Evolutionary conservation across 2,113 vertebrate species (phyloP).

Genomic region (Passer domesticus): DNA sequence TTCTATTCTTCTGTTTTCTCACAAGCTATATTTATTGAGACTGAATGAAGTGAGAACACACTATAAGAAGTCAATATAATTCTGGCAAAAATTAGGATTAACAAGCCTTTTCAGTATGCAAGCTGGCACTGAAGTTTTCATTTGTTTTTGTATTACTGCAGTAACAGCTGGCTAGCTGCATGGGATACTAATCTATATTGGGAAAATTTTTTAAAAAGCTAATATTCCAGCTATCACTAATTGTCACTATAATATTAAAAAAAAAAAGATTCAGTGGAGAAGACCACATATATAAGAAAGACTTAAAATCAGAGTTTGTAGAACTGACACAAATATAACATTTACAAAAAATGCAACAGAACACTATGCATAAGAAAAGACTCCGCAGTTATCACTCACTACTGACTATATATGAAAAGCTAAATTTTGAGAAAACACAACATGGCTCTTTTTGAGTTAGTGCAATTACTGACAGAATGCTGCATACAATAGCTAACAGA

Average conservation of each 20-base stretch:
- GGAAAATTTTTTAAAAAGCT: not conserved
- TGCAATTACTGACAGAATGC: not conserved
- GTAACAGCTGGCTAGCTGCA: not conserved
- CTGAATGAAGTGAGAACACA: not conserved
- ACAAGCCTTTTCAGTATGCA: not conserved
- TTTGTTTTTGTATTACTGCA: slow-evolving; percentile 5
- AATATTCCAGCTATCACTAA: not conserved
- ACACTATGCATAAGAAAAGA: not conserved
- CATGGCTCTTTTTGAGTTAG: not conserved
- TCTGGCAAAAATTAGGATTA: slow-evolving; percentile 8
- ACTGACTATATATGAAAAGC: not conserved
- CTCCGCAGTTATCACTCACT: not conserved
- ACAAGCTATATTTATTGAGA: not conserved
- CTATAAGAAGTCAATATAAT: not conserved
- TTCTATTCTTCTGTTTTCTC: not conserved
- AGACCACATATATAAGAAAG: not conserved
- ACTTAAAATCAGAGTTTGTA: not conserved
- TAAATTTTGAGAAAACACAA: not conserved
- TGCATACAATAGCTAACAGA: not conserved
- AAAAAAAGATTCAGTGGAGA: not conserved
- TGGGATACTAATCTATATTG: not conserved
- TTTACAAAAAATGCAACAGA: not conserved
- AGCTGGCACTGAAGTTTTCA: not conserved
- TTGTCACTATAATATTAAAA: not conserved
- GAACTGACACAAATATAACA: not conserved